Evolutionary conservation across 2,888 invertebrate species (phyloP).

Genomic region (Acronicta alni): DNA sequence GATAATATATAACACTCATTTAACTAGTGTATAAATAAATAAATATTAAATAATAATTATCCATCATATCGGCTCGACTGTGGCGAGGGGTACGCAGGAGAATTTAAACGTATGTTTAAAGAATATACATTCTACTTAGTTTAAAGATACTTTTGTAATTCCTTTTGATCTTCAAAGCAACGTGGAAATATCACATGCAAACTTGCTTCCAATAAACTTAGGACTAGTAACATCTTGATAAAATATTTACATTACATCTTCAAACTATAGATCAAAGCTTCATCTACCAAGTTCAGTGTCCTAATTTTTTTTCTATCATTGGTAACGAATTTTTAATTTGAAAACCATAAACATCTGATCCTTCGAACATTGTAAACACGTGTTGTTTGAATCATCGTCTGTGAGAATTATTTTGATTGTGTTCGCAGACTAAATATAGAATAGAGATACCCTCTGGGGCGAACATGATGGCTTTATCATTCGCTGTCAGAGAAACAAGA

Average conservation of each 20-base stretch:
- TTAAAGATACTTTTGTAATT: background rate
- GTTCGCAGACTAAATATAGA: conserved; percentile 69
- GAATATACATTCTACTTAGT: background rate
- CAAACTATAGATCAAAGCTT: conserved; percentile 43
- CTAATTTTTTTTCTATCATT: conserved; percentile 27
- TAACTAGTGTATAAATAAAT: no score
- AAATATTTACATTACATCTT: conserved; percentile 32
- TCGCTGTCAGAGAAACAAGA: conserved; percentile 20
- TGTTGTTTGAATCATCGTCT: conserved; percentile 56
- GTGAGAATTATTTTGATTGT: conserved; percentile 65
- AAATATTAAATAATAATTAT: no score
- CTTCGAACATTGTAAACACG: conserved; percentile 30
- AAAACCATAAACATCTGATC: conserved; percentile 37
- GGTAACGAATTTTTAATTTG: conserved; percentile 29
- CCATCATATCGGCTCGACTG: no score
- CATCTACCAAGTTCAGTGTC: conserved; percentile 22
- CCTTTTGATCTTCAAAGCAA: conserved; percentile 36
- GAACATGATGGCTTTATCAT: conserved; percentile 51
- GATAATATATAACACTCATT: no score
- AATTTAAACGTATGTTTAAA: no score
- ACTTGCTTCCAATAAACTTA: conserved; percentile 13
- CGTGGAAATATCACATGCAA: conserved; percentile 5
- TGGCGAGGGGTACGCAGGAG: no score
- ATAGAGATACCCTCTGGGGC: conserved; percentile 46
- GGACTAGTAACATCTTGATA: conserved; percentile 19